These are phyloP conservation scores for Apaloderma vittatum DNA, from an alignment of 2,113 vertebrate species.

Conservation along the genomic window DNA sequence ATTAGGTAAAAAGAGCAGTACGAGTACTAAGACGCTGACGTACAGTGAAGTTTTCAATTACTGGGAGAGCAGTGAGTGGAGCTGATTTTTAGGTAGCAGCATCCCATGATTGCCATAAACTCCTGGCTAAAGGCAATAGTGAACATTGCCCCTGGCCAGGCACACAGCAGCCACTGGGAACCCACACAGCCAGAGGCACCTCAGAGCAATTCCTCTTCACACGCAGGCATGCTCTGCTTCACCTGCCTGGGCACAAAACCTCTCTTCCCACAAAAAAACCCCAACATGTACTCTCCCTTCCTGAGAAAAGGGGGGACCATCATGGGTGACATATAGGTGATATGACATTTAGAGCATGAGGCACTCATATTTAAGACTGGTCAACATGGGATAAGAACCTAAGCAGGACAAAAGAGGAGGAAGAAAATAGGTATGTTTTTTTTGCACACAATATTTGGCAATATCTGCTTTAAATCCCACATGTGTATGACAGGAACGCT, in stretches of 20 bases:
- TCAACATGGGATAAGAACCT: neutral
- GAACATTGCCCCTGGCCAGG: neutral
- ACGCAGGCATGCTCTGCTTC: rapidly evolving
- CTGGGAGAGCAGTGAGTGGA: neutral
- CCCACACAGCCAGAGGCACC: neutral
- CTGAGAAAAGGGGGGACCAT: neutral
- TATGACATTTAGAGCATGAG: neutral
- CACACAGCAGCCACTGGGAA: rapidly evolving
- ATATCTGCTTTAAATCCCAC: neutral
- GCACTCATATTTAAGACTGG: neutral
- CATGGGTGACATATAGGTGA: neutral
- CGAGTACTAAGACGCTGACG: neutral
- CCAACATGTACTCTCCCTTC: neutral
- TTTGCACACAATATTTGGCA: neutral
- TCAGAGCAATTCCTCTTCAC: neutral
- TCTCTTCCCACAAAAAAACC: neutral
- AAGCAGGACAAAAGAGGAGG: neutral
- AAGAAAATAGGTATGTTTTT: neutral
- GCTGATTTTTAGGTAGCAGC: neutral
- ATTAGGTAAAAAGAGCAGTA: neutral
- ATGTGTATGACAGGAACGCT: neutral
- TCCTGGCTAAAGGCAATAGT: neutral
- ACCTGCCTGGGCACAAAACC: neutral
- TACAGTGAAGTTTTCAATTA: neutral
- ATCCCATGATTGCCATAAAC: neutral